Evolutionary conservation across 2,888 invertebrate genomes (phyloP).

Genomic region (Tachina lurida): DNA sequence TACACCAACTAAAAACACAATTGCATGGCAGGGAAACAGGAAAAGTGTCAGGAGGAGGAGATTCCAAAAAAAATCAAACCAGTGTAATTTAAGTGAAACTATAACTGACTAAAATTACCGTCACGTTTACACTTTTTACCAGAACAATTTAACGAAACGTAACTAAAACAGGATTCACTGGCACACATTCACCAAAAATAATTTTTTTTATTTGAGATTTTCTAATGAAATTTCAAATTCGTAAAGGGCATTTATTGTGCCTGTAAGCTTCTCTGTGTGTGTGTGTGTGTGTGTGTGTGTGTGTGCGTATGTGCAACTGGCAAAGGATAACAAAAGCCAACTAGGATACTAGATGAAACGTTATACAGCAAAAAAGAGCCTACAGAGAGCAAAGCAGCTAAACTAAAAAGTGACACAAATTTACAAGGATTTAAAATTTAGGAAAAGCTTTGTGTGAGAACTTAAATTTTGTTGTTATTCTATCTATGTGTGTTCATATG

Average conservation of each 20-base stretch:
- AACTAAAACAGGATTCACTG: constrained; percentile 13
- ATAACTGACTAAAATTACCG: constrained; percentile 59
- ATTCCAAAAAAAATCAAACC: constrained; percentile 48
- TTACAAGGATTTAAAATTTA: constrained; percentile 42
- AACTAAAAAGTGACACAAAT: constrained; percentile 61
- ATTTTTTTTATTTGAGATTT: constrained; percentile 19
- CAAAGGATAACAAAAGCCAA: constrained; percentile 56
- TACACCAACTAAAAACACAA: constrained; percentile 53
- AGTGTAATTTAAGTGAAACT: constrained; percentile 65
- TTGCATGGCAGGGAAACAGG: constrained; percentile 69
- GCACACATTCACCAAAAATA: constrained; percentile 28
- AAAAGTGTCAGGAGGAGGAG: constrained; percentile 56
- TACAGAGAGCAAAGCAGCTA: constrained; percentile 17
- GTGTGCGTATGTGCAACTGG: background rate
- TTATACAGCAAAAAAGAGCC: constrained; percentile 40
- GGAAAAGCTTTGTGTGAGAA: background rate
- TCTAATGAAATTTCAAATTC: constrained; percentile 69
- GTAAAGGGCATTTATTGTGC: constrained; percentile 21
- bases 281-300: background rate
- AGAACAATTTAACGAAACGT: constrained; percentile 26
- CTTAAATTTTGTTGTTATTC: background rate
- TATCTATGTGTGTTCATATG: background rate
- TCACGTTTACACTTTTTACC: constrained; percentile 10
- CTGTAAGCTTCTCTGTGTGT: background rate
- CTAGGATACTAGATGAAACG: constrained; percentile 60